These are phyloP conservation scores for Melanogrammus aeglefinus DNA, from an alignment of 2,797 vertebrate genomes.

Conservation along the genomic window DNA sequence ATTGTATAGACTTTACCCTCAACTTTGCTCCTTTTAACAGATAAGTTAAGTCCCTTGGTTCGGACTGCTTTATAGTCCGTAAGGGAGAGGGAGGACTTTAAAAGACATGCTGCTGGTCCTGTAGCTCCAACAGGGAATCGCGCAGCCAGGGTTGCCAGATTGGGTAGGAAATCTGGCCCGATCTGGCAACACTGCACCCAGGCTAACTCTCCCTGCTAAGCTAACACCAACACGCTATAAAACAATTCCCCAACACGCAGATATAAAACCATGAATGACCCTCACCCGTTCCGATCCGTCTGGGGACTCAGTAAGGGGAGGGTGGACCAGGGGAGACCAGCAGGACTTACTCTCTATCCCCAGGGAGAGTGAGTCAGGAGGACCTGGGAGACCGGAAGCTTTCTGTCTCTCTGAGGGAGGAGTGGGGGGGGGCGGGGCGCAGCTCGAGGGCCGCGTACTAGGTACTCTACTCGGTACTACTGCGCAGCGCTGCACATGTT, in stretches of 20 bases:
- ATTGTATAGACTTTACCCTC: neutral
- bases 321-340: neutral
- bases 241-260: constrained; percentile 26
- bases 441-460: constrained; percentile 23
- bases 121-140: too few relatives aligned
- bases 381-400: constrained; percentile 46
- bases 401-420: too few relatives aligned
- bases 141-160: too few relatives aligned
- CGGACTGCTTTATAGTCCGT: neutral
- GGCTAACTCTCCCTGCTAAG: constrained; percentile 60
- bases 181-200: neutral
- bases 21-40: neutral
- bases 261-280: neutral
- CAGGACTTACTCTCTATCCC: neutral
- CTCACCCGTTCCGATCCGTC: neutral
- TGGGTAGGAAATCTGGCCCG: too few relatives aligned
- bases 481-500: constrained; percentile 32
- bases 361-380: neutral
- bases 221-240: constrained; percentile 56
- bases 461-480: too few relatives aligned
- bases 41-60: neutral
- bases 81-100: neutral
- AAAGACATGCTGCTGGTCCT: neutral
- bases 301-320: neutral
- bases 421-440: constrained; percentile 54